Evolutionary conservation across 2,888 invertebrate species (phyloP).

Genomic region (Napeogenes inachia): DNA sequence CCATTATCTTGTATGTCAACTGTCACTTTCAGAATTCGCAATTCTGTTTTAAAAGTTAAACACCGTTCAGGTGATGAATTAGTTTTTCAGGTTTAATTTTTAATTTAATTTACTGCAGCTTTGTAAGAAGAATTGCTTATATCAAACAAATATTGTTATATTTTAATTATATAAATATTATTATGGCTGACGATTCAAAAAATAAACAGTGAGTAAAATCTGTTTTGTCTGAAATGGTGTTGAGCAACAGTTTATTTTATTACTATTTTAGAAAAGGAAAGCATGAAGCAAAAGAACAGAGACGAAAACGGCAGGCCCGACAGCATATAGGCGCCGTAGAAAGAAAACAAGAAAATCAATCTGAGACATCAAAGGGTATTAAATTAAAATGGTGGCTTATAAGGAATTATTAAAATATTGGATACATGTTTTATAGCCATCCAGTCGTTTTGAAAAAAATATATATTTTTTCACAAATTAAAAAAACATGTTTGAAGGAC

Average conservation of each 20-base stretch:
- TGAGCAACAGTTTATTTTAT: background rate
- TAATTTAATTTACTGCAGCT: no score
- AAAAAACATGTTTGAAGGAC: no score
- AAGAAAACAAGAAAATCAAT: slow-evolving; percentile 31
- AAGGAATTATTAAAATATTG: background rate
- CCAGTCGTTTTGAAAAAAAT: no score
- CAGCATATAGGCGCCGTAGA: slow-evolving; percentile 39
- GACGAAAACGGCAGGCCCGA: slow-evolving; percentile 49
- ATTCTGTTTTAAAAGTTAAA: no score
- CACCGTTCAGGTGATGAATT: no score
- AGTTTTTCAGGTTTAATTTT: no score
- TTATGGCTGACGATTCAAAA: slow-evolving; percentile 56
- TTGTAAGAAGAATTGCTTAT: no score
- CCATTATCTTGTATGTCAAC: no score
- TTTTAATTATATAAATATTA: background rate
- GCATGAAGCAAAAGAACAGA: slow-evolving; percentile 61
- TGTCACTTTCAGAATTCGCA: no score
- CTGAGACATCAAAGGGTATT: slow-evolving; percentile 29
- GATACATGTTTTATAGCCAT: background rate
- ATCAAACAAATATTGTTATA: no score
- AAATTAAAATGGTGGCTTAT: background rate
- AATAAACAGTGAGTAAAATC: slow-evolving; percentile 46
- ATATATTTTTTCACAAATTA: no score
- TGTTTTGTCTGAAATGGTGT: background rate
- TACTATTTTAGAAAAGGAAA: slow-evolving; percentile 49